Evolutionary conservation across 2,797 vertebrate genomes (phyloP), one percentile per base, ranked within the genome.

Genomic region (Pachyuromys duprasi): DNA sequence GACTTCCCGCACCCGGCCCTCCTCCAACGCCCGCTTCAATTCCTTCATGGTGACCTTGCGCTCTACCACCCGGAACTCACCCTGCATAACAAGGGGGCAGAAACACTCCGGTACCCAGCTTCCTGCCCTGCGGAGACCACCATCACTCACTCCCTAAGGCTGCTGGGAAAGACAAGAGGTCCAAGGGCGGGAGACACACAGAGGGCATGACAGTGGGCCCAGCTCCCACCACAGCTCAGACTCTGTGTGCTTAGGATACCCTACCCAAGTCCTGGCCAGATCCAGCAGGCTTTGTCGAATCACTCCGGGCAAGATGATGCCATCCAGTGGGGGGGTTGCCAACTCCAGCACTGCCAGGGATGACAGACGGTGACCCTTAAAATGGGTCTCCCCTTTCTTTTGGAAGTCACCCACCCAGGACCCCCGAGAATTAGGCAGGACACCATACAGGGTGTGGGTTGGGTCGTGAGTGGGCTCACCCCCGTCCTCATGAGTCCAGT

Each of bases 271-370:
- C 93, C 98, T 97, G 70, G 99, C 98, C 94, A 99, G 97, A 96
- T 99, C 99, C 97, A 99, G 98, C 87, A 99, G 98, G n/a, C 99
- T 99, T 93, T 99, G 99, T 63, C 99, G 98, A 79, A 98, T 99
- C 22, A 99, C 99, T 94, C 99, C 99, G 0, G 99, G 99, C 31
- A 99, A 99, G 91, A 99, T 99, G 93, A 99, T 98, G 2, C 99
- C 99, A 0, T 99, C 99, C 95, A 99, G 98, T 1, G 99, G 99
- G 1, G 99, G 99, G 0, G 99, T 99, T 90, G 99, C 70, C 84
- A 99, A 86, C 98, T 99, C 99, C 89, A 86, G 98, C 84, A 98
- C 99, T 99, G 81, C 70, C 57, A 14, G 84, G 36, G 92, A 8
- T 55, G 80, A 60, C 17, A 53, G 6, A 28, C 2, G 3, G 1